Evolutionary conservation across 2,797 vertebrate species (phyloP).

Genomic region (Petrocephalus schoutedeni): DNA sequence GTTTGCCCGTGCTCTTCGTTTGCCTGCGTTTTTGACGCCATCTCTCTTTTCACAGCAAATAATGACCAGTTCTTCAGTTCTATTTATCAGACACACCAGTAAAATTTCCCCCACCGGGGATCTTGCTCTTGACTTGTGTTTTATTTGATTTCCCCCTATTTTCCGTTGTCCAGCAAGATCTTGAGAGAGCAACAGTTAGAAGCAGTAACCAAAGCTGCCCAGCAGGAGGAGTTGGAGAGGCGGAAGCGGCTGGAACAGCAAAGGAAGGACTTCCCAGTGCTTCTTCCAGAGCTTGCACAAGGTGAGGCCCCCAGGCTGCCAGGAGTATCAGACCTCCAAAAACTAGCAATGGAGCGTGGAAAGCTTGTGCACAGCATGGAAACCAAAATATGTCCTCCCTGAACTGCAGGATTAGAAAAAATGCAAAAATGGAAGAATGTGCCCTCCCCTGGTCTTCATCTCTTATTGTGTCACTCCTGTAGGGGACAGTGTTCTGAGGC

Average conservation of each 20-base stretch:
- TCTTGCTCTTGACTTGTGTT: background rate
- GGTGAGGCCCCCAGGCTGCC: slow-evolving; percentile 56
- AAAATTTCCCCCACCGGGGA: background rate
- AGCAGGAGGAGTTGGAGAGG: slow-evolving; percentile 94
- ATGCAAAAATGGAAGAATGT: background rate
- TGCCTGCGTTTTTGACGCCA: background rate
- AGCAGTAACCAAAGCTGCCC: slow-evolving; percentile 92
- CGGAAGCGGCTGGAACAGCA: slow-evolving; percentile 91
- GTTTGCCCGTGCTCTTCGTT: too few relatives aligned
- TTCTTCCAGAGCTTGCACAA: slow-evolving; percentile 72
- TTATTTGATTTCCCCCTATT: background rate
- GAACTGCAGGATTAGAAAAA: background rate
- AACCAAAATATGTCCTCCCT: background rate
- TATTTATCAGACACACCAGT: background rate
- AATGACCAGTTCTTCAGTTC: background rate
- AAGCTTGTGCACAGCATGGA: background rate
- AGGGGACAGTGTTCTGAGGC: slow-evolving; percentile 74
- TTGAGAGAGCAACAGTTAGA: slow-evolving; percentile 94
- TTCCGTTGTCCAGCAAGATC: slow-evolving; percentile 73
- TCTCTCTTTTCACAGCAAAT: background rate
- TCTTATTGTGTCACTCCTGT: slow-evolving; percentile 21
- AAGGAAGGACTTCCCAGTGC: slow-evolving; percentile 83
- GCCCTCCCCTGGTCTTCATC: background rate
- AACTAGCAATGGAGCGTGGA: background rate
- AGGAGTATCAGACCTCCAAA: background rate